Percentiles rank a stretch among this genome's conserved stretches.
These are phyloP conservation scores for Polyergus mexicanus DNA, from an alignment of 1,140 invertebrate genomes.

Conservation along the genomic window DNA sequence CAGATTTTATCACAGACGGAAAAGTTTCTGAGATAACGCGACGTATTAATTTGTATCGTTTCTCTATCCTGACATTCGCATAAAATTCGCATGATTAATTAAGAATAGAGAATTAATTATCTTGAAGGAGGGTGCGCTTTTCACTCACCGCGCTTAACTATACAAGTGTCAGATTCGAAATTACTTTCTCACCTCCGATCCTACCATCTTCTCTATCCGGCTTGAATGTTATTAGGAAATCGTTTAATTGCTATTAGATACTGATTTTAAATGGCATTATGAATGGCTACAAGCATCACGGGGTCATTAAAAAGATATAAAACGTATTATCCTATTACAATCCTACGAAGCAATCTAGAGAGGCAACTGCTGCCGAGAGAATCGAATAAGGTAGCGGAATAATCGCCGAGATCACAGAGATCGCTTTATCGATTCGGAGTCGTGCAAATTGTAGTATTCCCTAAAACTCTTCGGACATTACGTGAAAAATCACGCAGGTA, in stretches of 20 bases:
- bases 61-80: conserved; percentile 35
- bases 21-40: conserved; percentile 20
- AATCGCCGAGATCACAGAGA: conserved; percentile 1
- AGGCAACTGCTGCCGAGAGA: conserved; percentile 15
- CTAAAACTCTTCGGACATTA: background rate
- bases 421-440: background rate
- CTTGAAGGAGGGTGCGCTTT: conserved; percentile 59
- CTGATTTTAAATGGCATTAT: conserved; percentile 65
- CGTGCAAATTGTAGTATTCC: conserved; percentile 15
- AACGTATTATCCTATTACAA: conserved; percentile 56
- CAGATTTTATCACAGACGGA: conserved; percentile 32
- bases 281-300: conserved; percentile 53
- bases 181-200: conserved; percentile 68
- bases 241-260: conserved; percentile 71
- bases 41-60: conserved; percentile 53
- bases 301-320: conserved; percentile 39
- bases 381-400: conserved; percentile 20
- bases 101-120: conserved; percentile 73
- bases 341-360: conserved; percentile 16
- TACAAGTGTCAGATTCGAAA: conserved; percentile 67
- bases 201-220: conserved; percentile 17
- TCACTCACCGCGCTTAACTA: conserved; percentile 49
- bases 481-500: background rate
- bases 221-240: conserved; percentile 61
- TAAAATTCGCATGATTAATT: conserved; percentile 72